These are phyloP conservation scores for Boulengeromyrus knoepffleri DNA, from an alignment of 2,113 vertebrate species.

Conservation along the genomic window DNA sequence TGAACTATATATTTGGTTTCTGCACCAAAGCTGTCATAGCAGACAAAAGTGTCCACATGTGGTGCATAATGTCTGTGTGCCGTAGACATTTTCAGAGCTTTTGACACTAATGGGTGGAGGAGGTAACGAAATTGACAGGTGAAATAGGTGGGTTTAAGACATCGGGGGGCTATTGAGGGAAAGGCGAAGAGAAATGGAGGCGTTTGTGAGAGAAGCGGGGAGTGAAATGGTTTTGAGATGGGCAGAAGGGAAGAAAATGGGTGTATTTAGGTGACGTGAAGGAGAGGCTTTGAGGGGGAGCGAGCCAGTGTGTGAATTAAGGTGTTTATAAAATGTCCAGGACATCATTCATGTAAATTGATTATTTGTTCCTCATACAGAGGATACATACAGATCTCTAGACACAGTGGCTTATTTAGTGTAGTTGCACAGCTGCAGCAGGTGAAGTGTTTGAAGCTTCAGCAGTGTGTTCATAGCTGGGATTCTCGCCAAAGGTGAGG, in stretches of 20 bases:
- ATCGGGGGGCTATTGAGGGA: neutral
- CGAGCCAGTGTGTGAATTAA: conserved; percentile 48
- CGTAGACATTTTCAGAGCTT: conserved; percentile 32
- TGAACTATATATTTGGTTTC: conserved; percentile 61
- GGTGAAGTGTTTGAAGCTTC: neutral
- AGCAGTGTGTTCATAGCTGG: neutral
- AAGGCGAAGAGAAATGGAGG: conserved; percentile 54
- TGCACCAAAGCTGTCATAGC: conserved; percentile 63
- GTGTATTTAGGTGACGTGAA: neutral
- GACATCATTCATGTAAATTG: neutral
- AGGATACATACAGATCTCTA: neutral
- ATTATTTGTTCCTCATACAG: neutral
- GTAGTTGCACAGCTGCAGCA: conserved; percentile 23
- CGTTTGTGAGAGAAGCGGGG: neutral
- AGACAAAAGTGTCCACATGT: conserved; percentile 59
- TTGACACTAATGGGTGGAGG: conserved; percentile 27
- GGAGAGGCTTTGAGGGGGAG: conserved; percentile 26
- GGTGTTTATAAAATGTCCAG: neutral
- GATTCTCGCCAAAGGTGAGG: neutral
- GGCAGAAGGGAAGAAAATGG: neutral
- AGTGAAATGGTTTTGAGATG: neutral
- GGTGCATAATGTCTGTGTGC: conserved; percentile 32
- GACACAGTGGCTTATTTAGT: conserved; percentile 24
- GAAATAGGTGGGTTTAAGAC: conserved; percentile 4
- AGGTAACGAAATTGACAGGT: neutral